phyloP scores from a whole-genome alignment of 1,140 invertebrate genomes.

The Drosophila neocordata region DNA sequence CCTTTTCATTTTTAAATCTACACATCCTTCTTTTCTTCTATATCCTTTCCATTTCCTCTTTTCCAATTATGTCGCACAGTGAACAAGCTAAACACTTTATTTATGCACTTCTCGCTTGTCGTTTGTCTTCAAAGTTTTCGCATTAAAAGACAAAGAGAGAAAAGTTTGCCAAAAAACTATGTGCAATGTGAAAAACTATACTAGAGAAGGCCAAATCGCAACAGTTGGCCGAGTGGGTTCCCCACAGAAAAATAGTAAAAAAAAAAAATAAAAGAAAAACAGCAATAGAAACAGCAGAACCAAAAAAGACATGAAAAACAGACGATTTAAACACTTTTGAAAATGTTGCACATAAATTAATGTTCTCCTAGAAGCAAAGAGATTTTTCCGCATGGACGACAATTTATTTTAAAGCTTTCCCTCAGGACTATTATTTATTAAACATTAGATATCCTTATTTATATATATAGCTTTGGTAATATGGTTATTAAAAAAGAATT shows the following conservation, averaged over 20 bases:
- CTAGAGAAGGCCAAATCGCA: constrained; percentile 10
- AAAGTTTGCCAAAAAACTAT: constrained; percentile 66
- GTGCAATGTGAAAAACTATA: constrained; percentile 42
- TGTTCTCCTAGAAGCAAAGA: not conserved
- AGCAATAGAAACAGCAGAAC: not conserved
- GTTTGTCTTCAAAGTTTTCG: constrained; percentile 76
- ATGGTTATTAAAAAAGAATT: too few species aligned
- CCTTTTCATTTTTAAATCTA: constrained; percentile 24
- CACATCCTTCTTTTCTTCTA: constrained; percentile 19
- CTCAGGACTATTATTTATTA: not conserved
- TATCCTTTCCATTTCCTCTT: not conserved
- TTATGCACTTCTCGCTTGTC: constrained; percentile 59
- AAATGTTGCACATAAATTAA: not conserved
- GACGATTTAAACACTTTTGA: constrained; percentile 1
- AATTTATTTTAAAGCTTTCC: not conserved
- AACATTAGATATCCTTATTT: not conserved
- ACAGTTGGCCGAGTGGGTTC: not conserved
- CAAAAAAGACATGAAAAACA: not conserved
- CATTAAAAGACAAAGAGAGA: constrained; percentile 57
- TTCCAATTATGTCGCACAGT: constrained; percentile 67
- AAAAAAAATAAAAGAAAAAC: too few species aligned
- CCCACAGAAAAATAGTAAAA: too few species aligned
- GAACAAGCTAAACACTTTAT: constrained; percentile 73
- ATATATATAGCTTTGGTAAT: not conserved
- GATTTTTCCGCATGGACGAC: not conserved